phyloP scores from a whole-genome alignment of 35 echinoderm and acorn worm species.

The Lytechinus pictus region DNA sequence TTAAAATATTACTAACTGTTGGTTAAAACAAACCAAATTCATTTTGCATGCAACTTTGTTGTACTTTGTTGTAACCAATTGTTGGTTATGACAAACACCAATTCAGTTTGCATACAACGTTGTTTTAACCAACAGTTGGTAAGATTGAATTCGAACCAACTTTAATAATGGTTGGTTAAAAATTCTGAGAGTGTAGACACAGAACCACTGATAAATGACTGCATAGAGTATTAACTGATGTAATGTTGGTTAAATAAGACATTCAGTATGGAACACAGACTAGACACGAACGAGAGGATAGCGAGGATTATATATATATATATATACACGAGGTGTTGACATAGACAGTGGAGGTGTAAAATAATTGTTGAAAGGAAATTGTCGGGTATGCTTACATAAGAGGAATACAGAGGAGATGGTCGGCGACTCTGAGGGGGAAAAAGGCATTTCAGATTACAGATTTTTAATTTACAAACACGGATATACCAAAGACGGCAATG shows the following conservation, averaged over 20 bases:
- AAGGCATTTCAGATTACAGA: neutral
- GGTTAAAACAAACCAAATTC: too few relatives aligned
- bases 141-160: too few relatives aligned
- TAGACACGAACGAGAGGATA: neutral
- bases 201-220: too few relatives aligned
- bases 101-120: too few relatives aligned
- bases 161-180: too few relatives aligned
- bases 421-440: slow-evolving; percentile 40
- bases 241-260: neutral
- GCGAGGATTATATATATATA: neutral
- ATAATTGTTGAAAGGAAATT: slow-evolving; percentile 42
- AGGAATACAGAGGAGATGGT: slow-evolving; percentile 36
- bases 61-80: too few relatives aligned
- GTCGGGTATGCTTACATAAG: slow-evolving; percentile 45
- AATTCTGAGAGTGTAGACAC: too few relatives aligned
- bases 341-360: neutral
- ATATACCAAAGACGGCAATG: neutral
- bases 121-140: too few relatives aligned
- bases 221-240: neutral
- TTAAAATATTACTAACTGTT: too few relatives aligned
- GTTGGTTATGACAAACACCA: too few relatives aligned
- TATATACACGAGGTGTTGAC: neutral
- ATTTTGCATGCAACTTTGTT: too few relatives aligned
- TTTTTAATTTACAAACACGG: neutral
- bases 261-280: slow-evolving; percentile 1